These are phyloP conservation scores for Sialis fuliginosa DNA, from an alignment of 2,888 invertebrate genomes.

Conservation along the genomic window DNA sequence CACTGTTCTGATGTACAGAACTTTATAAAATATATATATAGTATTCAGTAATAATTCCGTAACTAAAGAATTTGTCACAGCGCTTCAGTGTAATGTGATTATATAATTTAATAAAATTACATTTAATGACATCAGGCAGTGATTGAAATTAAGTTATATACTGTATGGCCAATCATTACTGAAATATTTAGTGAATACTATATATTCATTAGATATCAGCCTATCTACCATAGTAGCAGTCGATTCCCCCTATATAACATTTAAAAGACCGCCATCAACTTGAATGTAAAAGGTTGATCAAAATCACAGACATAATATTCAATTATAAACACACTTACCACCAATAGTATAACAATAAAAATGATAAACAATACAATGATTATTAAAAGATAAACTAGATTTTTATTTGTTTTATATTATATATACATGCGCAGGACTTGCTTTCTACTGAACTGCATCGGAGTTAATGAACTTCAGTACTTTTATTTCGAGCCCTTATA, in stretches of 20 bases:
- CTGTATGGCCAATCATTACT: neutral
- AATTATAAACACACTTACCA: slow-evolving; percentile 4
- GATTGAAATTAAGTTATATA: neutral
- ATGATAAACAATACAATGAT: neutral
- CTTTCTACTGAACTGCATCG: no score
- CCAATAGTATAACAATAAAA: slow-evolving; percentile 1
- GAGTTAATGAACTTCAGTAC: no score
- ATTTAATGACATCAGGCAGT: no score
- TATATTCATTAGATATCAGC: neutral
- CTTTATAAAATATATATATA: neutral
- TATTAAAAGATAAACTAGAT: no score
- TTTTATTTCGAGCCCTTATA: no score
- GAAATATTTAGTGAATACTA: neutral
- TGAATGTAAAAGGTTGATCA: slow-evolving; percentile 3
- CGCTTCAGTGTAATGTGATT: neutral
- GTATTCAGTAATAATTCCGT: neutral
- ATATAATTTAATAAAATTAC: no score
- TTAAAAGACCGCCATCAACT: slow-evolving; percentile 1
- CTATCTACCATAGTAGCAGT: slow-evolving; percentile 1
- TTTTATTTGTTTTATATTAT: no score
- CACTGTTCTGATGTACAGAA: neutral
- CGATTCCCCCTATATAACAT: slow-evolving; percentile 1
- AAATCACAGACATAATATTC: slow-evolving; percentile 3
- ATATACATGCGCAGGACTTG: no score
- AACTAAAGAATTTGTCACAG: neutral